Evolutionary conservation across 1,140 invertebrate genomes (phyloP).

Genomic region (Drosophila ironensis): DNA sequence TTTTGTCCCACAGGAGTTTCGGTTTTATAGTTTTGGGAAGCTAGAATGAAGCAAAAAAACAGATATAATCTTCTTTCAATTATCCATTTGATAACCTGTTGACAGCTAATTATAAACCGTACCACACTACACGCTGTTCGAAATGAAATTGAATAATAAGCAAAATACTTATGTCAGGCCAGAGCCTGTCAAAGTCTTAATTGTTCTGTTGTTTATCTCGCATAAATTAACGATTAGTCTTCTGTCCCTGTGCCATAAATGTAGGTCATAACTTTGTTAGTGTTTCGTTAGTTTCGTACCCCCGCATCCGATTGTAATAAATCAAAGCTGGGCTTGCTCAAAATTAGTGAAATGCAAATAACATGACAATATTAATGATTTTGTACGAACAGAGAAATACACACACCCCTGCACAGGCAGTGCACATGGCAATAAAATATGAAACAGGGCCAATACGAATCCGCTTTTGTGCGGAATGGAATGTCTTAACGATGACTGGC

Average conservation of each 20-base stretch:
- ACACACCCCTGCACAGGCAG: constrained; percentile 18
- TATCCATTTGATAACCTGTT: too few relatives aligned
- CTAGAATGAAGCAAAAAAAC: too few relatives aligned
- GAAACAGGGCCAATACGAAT: constrained; percentile 45
- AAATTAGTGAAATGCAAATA: constrained; percentile 74
- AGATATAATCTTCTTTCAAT: too few relatives aligned
- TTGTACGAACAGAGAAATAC: constrained; percentile 27
- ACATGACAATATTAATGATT: constrained; percentile 76
- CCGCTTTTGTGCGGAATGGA: constrained; percentile 13
- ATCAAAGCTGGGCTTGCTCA: constrained; percentile 60
- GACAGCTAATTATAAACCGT: too few relatives aligned
- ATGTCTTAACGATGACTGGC: constrained; percentile 39
- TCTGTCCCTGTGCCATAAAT: constrained; percentile 15
- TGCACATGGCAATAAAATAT: constrained; percentile 54
- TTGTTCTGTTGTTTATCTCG: too few relatives aligned
- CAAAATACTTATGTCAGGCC: too few relatives aligned
- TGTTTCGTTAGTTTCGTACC: background rate
- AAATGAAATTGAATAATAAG: too few relatives aligned
- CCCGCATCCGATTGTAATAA: constrained; percentile 40
- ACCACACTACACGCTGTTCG: too few relatives aligned
- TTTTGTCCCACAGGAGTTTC: too few relatives aligned
- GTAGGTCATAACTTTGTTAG: constrained; percentile 24
- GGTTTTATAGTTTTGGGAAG: too few relatives aligned
- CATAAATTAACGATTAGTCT: background rate
- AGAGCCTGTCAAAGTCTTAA: background rate